phyloP scores from a whole-genome alignment of 1,140 invertebrate genomes.

The Conus betulinus region DNA sequence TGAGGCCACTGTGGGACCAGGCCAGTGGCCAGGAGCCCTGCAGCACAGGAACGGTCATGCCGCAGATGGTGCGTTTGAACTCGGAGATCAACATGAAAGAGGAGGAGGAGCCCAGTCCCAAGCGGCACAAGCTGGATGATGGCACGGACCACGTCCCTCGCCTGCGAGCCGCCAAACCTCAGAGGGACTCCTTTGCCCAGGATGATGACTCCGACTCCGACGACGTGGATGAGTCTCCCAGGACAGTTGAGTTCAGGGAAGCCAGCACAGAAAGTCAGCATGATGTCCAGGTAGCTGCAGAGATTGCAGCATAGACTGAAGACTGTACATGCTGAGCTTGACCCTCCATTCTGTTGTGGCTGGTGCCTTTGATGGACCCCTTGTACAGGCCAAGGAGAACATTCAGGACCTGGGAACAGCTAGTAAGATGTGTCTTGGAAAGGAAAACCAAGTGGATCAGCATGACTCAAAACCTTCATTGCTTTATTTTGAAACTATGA shows the following conservation, averaged over 20 bases:
- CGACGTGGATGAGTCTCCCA: conserved; percentile 22
- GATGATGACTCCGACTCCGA: conserved; percentile 40
- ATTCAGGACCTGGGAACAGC: too few relatives aligned
- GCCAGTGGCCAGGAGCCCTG: conserved; percentile 77
- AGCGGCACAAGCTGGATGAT: conserved; percentile 9
- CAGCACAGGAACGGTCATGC: not conserved
- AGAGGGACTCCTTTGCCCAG: conserved; percentile 86
- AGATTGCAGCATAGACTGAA: too few relatives aligned
- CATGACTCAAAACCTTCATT: too few relatives aligned
- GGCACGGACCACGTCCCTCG: conserved; percentile 81
- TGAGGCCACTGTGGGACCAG: conserved; percentile 96
- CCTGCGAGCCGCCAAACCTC: conserved; percentile 89
- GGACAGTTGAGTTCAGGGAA: not conserved
- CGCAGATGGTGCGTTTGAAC: conserved; percentile 24
- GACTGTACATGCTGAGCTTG: too few relatives aligned
- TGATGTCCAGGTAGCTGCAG: too few relatives aligned
- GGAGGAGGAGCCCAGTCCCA: conserved; percentile 18
- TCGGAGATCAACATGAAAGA: not conserved
- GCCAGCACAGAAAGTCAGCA: too few relatives aligned
- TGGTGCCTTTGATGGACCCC: too few relatives aligned
- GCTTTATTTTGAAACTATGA: too few relatives aligned
- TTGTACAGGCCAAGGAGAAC: too few relatives aligned
- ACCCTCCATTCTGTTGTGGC: too few relatives aligned
- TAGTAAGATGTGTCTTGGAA: too few relatives aligned
- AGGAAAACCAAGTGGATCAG: too few relatives aligned